Evolutionary conservation across 2,797 vertebrate species (phyloP).

Genomic region (Danio jaintianensis): DNA sequence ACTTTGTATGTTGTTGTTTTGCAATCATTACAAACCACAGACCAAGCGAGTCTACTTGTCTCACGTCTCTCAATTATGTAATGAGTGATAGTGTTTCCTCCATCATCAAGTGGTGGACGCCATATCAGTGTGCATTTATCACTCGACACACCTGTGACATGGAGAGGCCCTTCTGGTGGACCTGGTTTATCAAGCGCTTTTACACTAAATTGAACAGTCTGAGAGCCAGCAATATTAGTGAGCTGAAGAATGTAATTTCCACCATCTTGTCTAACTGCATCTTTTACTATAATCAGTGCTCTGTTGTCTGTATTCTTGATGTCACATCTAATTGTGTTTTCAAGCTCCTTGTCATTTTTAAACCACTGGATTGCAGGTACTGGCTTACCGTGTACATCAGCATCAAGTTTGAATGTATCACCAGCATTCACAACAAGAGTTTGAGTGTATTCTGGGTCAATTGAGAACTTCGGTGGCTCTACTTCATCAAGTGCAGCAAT

Average conservation of each 20-base stretch:
- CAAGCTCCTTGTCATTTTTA: constrained; percentile 90
- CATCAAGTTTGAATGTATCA: constrained; percentile 94
- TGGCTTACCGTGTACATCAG: constrained; percentile 93
- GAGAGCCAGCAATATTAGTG: constrained; percentile 90
- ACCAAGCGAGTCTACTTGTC: constrained; percentile 96
- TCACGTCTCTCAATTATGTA: constrained; percentile 96
- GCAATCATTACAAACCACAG: constrained; percentile 87
- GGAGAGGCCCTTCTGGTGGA: constrained; percentile 88
- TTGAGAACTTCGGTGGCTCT: constrained; percentile 93
- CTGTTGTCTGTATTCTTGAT: constrained; percentile 93
- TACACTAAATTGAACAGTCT: constrained; percentile 88
- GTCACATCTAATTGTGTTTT: constrained; percentile 89
- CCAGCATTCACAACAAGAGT: constrained; percentile 90
- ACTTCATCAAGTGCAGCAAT: constrained; percentile 93
- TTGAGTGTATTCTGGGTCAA: constrained; percentile 95
- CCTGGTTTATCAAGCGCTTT: constrained; percentile 93
- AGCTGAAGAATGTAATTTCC: constrained; percentile 91
- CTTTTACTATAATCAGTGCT: constrained; percentile 91
- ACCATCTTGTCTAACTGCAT: constrained; percentile 90
- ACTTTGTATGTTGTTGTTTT: constrained; percentile 88
- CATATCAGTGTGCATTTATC: constrained; percentile 93
- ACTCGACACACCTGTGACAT: constrained; percentile 89
- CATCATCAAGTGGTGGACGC: constrained; percentile 91
- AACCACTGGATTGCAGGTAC: constrained; percentile 93
- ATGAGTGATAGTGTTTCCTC: constrained; percentile 91